Evolutionary conservation across 1,140 invertebrate genomes (phyloP).

Genomic region (Ceratosolen fusciceps): DNA sequence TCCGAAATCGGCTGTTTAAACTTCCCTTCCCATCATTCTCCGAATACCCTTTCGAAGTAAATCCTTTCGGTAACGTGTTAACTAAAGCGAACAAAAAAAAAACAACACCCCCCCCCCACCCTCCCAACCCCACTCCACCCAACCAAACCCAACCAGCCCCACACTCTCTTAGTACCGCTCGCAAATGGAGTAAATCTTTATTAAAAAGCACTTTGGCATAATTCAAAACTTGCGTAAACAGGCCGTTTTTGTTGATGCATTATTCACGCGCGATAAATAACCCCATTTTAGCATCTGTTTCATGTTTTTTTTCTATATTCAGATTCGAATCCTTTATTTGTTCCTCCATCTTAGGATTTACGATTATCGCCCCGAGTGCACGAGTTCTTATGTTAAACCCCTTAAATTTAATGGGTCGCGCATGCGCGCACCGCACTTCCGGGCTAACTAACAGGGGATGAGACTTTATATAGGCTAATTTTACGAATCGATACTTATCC

Average conservation of each 20-base stretch:
- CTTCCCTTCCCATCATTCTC: no score
- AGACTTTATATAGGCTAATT: conserved; percentile 15
- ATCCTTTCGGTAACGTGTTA: no score
- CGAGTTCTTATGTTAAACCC: conserved; percentile 19
- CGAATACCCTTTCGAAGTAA: no score
- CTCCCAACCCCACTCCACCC: no score
- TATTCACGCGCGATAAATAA: conserved; percentile 27
- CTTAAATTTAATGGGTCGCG: conserved; percentile 5
- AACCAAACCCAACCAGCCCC: no score
- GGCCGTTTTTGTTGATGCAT: conserved; percentile 13
- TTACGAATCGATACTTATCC: conserved; percentile 36
- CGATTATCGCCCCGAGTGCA: conserved; percentile 16
- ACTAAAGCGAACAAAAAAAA: no score
- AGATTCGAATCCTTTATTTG: neutral
- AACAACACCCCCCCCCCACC: no score
- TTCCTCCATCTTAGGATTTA: conserved; percentile 25
- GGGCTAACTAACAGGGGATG: neutral
- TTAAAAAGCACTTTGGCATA: neutral
- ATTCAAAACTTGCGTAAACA: neutral
- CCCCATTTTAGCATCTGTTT: conserved; percentile 39
- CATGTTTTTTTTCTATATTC: no score
- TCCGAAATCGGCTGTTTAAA: no score
- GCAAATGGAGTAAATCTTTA: neutral
- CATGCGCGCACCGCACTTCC: neutral
- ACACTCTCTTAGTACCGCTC: neutral